These are phyloP conservation scores for Gouania willdenowi DNA, from an alignment of 2,797 vertebrate genomes.

Conservation along the genomic window DNA sequence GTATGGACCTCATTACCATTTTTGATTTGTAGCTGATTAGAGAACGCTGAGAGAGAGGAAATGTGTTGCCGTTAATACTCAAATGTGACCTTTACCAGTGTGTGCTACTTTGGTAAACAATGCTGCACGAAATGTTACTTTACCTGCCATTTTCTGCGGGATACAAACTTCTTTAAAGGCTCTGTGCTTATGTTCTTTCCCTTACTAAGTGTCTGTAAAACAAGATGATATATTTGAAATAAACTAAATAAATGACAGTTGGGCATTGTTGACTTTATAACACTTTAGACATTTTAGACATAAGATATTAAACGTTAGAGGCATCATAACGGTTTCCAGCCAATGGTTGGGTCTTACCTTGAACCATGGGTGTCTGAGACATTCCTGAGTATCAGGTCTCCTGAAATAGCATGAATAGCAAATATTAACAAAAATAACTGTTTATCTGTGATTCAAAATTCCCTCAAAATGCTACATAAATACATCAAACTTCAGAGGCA, in stretches of 20 bases:
- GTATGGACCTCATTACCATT: slow-evolving; percentile 93
- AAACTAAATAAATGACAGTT: no score
- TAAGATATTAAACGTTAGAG: no score
- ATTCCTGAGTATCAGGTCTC: slow-evolving; percentile 89
- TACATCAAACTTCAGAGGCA: no score
- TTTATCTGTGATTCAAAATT: no score
- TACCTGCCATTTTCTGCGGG: slow-evolving; percentile 97
- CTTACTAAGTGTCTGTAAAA: slow-evolving; percentile 82
- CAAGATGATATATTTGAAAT: slow-evolving; percentile 5
- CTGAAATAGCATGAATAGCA: no score
- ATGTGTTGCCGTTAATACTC: no score
- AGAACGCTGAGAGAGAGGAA: slow-evolving; percentile 85
- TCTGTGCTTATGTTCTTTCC: slow-evolving; percentile 89
- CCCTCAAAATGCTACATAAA: no score
- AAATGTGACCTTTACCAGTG: not conserved
- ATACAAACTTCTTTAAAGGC: slow-evolving; percentile 89
- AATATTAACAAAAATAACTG: no score
- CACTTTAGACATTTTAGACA: no score
- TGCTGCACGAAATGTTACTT: slow-evolving; percentile 10
- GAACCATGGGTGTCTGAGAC: slow-evolving; percentile 94
- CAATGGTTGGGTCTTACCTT: slow-evolving; percentile 87
- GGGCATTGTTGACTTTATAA: no score
- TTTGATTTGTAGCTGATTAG: slow-evolving; percentile 97
- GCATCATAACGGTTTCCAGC: no score
- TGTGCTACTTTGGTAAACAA: not conserved